Evolutionary conservation across 2,888 invertebrate species (phyloP).

Genomic region (Drosophila borborema): DNA sequence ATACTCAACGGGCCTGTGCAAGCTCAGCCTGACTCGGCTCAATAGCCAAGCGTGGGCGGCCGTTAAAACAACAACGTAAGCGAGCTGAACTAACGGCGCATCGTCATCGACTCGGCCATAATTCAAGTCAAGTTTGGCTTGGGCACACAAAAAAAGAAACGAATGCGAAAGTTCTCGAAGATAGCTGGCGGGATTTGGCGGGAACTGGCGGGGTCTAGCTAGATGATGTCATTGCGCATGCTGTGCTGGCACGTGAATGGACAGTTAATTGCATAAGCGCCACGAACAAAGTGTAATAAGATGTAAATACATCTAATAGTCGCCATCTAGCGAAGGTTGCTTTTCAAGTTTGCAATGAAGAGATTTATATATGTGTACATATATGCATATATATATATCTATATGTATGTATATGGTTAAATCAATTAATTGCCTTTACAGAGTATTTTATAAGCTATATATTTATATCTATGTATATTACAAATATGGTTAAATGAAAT

Average conservation of each 20-base stretch:
- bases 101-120: slow-evolving; percentile 28
- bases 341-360: slow-evolving; percentile 11
- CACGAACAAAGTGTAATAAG: slow-evolving; percentile 43
- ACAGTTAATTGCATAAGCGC: slow-evolving; percentile 60
- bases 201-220: not conserved
- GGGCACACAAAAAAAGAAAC: not conserved
- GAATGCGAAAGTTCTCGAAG: slow-evolving; percentile 34
- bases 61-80: slow-evolving; percentile 6
- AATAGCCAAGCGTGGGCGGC: slow-evolving; percentile 29
- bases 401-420: not conserved
- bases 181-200: not conserved
- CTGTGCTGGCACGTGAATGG: slow-evolving; percentile 62
- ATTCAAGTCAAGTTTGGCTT: slow-evolving; percentile 14
- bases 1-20: slow-evolving; percentile 33
- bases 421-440: not conserved
- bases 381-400: not conserved
- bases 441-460: not conserved
- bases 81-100: slow-evolving; percentile 29
- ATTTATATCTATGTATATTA: not conserved
- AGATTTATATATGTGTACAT: not conserved
- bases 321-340: slow-evolving; percentile 27
- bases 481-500: slow-evolving; percentile 1
- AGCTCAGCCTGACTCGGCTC: not conserved
- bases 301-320: slow-evolving; percentile 38
- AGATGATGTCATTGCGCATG: slow-evolving; percentile 63